These are phyloP conservation scores for Macropus fuliginosus DNA, from an alignment of 2,797 vertebrate species.

Conservation along the genomic window DNA sequence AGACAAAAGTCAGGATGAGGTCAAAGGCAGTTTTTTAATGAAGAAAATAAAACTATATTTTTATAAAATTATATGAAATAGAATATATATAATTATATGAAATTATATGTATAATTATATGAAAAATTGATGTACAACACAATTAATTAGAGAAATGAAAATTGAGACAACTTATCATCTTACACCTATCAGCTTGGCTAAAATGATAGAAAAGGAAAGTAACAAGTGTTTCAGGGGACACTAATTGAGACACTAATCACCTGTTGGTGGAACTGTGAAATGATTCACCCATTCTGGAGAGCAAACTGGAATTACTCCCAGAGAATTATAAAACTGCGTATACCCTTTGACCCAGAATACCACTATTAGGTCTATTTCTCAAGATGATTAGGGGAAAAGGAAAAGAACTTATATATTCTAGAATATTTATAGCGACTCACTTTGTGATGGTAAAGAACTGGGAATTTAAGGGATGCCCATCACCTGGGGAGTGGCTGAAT, in stretches of 20 bases:
- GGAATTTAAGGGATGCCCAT: neutral
- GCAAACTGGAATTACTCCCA: neutral
- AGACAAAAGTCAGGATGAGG: neutral
- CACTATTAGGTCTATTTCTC: too few relatives aligned
- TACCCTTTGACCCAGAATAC: too few relatives aligned
- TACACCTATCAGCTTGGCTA: neutral
- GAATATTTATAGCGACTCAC: neutral
- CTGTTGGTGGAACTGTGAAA: neutral
- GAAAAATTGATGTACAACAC: neutral
- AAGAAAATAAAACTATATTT: neutral
- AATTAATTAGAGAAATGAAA: neutral
- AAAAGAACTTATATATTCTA: neutral
- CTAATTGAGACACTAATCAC: neutral
- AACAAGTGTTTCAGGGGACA: neutral
- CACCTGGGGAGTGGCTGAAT: too few relatives aligned
- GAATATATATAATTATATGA: neutral
- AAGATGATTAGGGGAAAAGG: neutral
- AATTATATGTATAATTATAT: neutral
- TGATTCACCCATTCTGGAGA: neutral
- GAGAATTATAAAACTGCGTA: neutral
- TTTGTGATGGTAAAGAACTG: neutral
- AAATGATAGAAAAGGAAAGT: neutral
- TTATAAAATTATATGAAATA: neutral
- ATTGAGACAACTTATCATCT: neutral
- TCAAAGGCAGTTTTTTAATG: neutral